Evolutionary conservation across 2,797 vertebrate species (phyloP).

Genomic region (Trichosurus vulpecula): DNA sequence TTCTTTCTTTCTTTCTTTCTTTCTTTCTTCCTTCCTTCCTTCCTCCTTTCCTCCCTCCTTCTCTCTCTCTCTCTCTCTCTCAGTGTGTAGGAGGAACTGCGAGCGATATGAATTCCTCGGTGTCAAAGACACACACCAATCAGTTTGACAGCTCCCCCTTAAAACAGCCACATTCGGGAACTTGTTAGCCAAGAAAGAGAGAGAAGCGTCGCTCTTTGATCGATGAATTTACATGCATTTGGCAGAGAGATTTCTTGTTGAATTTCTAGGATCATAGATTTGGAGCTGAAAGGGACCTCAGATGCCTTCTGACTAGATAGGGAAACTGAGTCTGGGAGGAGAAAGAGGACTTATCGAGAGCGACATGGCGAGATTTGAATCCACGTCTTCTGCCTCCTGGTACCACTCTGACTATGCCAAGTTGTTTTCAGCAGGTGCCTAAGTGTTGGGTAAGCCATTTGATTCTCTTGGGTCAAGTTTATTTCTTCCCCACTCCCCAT

Average conservation of each 20-base stretch:
- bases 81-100: conserved; percentile 11
- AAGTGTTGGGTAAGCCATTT: neutral
- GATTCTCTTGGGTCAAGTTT: neutral
- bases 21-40: too few relatives aligned
- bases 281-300: neutral
- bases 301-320: neutral
- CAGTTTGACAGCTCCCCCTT: neutral
- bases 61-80: neutral
- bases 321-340: neutral
- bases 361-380: neutral
- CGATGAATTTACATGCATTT: conserved; percentile 13
- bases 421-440: neutral
- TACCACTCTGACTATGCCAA: neutral
- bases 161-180: neutral
- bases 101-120: conserved; percentile 27
- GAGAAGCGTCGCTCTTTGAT: conserved; percentile 4
- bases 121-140: conserved; percentile 12
- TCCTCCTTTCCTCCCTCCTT: too few relatives aligned
- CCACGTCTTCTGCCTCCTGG: neutral
- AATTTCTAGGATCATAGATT: neutral
- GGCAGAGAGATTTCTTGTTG: conserved; percentile 6
- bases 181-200: conserved; percentile 31
- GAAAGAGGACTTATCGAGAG: neutral
- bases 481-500: neutral
- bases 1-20: too few relatives aligned